Evolutionary conservation across 2,113 vertebrate species (phyloP), one percentile per base, ranked within the genome.

Genomic region (Macquaria australasica): DNA sequence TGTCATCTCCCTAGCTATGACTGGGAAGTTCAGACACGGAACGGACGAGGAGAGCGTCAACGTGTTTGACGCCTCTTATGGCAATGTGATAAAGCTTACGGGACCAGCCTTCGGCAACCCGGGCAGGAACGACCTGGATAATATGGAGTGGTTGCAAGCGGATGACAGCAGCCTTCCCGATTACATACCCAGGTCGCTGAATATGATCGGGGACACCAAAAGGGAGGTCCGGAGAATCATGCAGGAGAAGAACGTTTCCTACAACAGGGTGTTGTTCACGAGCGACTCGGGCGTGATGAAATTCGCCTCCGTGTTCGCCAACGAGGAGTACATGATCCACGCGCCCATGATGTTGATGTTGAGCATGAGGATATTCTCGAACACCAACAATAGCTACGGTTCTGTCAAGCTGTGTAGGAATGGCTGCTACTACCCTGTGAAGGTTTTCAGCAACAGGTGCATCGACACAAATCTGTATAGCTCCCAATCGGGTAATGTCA

Each of bases 191-290:
- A 50, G 0, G 1, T 68, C 51, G 18, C 34, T 78, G 16, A 6
- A 10, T 1, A 31, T 78, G 18, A 68, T 68, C 3, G 63, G 76
- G 11, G 63, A 56, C 50, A 78, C 76, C 0, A 43, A 45, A n/a
- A 6, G 0, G 6, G 6, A 56, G 21, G 64, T 45, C 5, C 1
- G 8, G 0, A 66, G 3, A 45, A 59, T 74, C 11, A 59, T 74
- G 55, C 10, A 5, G 3, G 53, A 58, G 0, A 37, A 73, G 12
- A n/a, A 16, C 1, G 12, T 59, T 1, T 73, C 72, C 34, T 59
- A 73, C 55, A 73, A 41, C 72, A 73, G 72, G 72, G 72, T 73
- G 16, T 1, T 23, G 55, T 73, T 73, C 72, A 5, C 18, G 55
- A 1, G 34, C 8, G 25, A 73, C 0, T 14, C 0, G 2, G 7